phyloP scores from a whole-genome alignment of 2,113 vertebrate species.

The Rhegmatorhina hoffmannsi region DNA sequence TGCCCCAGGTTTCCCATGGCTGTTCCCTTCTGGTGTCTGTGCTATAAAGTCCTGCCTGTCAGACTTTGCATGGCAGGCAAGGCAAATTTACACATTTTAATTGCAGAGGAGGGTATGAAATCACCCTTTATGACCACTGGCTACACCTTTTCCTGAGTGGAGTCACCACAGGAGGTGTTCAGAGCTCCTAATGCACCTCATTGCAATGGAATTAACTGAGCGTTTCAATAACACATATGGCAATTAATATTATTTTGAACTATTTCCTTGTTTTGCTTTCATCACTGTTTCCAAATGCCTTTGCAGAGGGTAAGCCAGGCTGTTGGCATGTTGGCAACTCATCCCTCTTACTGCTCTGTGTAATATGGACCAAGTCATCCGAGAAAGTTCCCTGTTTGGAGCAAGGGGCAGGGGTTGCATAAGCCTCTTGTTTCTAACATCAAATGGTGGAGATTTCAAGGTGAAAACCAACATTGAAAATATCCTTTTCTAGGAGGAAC shows the following conservation, averaged over 20 bases:
- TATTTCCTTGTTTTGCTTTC: background rate
- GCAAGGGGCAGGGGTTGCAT: background rate
- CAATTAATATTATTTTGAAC: background rate
- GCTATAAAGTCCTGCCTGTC: background rate
- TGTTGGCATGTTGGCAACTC: background rate
- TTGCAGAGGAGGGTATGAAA: background rate
- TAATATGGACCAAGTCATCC: background rate
- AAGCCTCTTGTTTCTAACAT: background rate
- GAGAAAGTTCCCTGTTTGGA: background rate
- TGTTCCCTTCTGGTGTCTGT: background rate
- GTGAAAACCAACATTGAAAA: background rate
- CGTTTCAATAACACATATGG: background rate
- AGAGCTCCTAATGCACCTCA: background rate
- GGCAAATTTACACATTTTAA: background rate
- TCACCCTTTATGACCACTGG: background rate
- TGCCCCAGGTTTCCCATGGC: background rate
- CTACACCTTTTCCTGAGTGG: background rate
- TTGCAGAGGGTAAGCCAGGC: background rate
- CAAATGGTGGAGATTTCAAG: background rate
- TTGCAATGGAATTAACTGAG: background rate
- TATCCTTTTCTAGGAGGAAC: background rate
- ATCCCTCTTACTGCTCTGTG: background rate
- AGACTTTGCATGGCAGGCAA: background rate
- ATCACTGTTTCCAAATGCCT: background rate
- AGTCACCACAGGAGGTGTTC: background rate